Evolutionary conservation across 2,113 vertebrate species (phyloP).

Genomic region (Sitta europaea): DNA sequence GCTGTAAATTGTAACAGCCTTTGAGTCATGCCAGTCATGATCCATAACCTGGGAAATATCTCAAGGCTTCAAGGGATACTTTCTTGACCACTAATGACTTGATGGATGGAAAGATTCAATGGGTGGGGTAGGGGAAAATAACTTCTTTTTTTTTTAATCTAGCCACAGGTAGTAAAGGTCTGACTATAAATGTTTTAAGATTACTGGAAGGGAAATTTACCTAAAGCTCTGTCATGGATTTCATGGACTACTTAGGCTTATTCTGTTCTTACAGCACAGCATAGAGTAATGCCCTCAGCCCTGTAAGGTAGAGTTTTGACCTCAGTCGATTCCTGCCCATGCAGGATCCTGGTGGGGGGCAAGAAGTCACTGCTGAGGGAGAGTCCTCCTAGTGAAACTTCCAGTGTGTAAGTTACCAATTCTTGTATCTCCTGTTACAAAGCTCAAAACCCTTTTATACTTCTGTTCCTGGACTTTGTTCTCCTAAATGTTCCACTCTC

Average conservation of each 20-base stretch:
- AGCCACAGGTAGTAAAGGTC: not conserved
- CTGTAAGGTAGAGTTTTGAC: not conserved
- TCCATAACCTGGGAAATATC: not conserved
- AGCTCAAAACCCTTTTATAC: not conserved
- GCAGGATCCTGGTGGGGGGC: not conserved
- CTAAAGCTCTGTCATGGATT: not conserved
- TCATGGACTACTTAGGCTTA: not conserved
- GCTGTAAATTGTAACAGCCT: not conserved
- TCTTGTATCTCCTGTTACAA: not conserved
- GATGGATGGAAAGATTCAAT: not conserved
- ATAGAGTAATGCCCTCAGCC: not conserved
- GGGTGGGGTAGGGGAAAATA: not conserved
- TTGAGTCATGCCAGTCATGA: not conserved
- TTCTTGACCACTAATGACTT: not conserved
- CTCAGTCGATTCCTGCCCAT: not conserved
- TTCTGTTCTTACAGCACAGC: not conserved
- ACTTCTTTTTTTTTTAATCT: not conserved
- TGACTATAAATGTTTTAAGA: not conserved
- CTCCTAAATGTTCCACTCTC: not conserved
- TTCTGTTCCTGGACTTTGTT: not conserved
- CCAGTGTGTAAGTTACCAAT: not conserved
- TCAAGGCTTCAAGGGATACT: not conserved
- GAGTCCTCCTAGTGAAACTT: not conserved
- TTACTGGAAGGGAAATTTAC: not conserved
- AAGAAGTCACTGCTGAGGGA: not conserved